Conservation (phyloP, 1,140 invertebrate species). For the Procambarus virginalis region DNA sequence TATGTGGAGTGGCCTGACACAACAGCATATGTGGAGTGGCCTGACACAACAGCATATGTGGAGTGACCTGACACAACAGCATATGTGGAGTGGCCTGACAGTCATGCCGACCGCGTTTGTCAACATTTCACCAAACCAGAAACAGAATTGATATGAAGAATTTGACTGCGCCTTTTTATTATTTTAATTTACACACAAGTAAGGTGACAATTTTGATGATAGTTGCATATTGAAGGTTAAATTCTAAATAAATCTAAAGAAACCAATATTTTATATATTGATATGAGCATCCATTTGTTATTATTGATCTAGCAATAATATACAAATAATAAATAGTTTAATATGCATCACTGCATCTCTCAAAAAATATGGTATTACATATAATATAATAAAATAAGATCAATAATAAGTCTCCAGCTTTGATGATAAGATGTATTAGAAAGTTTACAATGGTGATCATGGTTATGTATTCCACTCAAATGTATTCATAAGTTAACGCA, state of each 20-base stretch:
- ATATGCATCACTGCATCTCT: neutral
- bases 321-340: neutral
- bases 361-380: neutral
- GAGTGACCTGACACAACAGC: neutral
- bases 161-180: too few relatives aligned
- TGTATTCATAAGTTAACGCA: neutral
- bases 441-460: neutral
- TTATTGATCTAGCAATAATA: conserved; percentile 37
- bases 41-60: neutral
- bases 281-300: conserved; percentile 12
- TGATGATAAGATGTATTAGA: neutral
- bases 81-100: too few relatives aligned
- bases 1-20: too few relatives aligned
- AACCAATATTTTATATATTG: neutral
- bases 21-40: too few relatives aligned
- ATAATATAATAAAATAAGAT: neutral
- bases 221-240: too few relatives aligned
- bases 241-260: neutral
- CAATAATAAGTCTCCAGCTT: neutral
- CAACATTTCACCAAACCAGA: too few relatives aligned
- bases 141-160: too few relatives aligned
- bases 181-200: too few relatives aligned
- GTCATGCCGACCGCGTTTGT: too few relatives aligned
- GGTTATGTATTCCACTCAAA: neutral
- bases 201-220: too few relatives aligned